These are phyloP conservation scores for Carposina sasakii DNA, from an alignment of 1,140 invertebrate species.

Conservation along the genomic window DNA sequence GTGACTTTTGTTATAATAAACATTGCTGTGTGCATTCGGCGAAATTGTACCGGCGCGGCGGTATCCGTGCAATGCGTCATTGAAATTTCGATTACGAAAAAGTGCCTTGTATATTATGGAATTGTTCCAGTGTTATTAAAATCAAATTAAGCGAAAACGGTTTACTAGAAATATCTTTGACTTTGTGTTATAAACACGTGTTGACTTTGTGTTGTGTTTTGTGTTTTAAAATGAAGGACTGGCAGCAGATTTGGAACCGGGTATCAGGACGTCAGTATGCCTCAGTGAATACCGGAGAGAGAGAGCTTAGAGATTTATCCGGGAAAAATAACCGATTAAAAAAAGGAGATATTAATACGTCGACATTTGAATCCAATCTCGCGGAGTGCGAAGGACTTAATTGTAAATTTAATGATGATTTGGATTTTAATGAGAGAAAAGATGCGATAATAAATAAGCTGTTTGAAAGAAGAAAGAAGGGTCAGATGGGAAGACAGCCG, in stretches of 20 bases:
- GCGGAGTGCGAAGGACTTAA: slow-evolving; percentile 54
- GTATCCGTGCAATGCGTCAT: too few relatives aligned
- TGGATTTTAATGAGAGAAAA: slow-evolving; percentile 43
- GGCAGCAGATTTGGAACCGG: slow-evolving; percentile 72
- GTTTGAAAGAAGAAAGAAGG: slow-evolving; percentile 65
- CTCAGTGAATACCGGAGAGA: slow-evolving; percentile 52
- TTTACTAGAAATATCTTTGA: too few relatives aligned
- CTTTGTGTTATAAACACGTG: too few relatives aligned
- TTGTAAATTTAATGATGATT: slow-evolving; percentile 36
- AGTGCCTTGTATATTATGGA: too few relatives aligned
- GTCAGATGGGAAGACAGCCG: slow-evolving; percentile 55
- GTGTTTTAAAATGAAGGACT: slow-evolving; percentile 71
- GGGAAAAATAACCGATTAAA: slow-evolving; percentile 45
- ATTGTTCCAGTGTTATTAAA: too few relatives aligned
- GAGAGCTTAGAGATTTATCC: slow-evolving; percentile 44
- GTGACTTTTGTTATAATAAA: too few relatives aligned
- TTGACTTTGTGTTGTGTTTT: slow-evolving; percentile 26
- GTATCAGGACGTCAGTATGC: slow-evolving; percentile 67
- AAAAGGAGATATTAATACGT: slow-evolving; percentile 35
- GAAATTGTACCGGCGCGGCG: too few relatives aligned
- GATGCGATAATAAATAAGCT: slow-evolving; percentile 72
- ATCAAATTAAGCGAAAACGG: too few relatives aligned
- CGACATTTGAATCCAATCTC: slow-evolving; percentile 40
- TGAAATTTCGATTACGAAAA: too few relatives aligned
- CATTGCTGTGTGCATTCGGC: too few relatives aligned